A percentile compares a stretch with the other conserved stretches of the same genome.
phyloP scores from a whole-genome alignment of 1,140 invertebrate species.

The Hycleus phaleratus region DNA sequence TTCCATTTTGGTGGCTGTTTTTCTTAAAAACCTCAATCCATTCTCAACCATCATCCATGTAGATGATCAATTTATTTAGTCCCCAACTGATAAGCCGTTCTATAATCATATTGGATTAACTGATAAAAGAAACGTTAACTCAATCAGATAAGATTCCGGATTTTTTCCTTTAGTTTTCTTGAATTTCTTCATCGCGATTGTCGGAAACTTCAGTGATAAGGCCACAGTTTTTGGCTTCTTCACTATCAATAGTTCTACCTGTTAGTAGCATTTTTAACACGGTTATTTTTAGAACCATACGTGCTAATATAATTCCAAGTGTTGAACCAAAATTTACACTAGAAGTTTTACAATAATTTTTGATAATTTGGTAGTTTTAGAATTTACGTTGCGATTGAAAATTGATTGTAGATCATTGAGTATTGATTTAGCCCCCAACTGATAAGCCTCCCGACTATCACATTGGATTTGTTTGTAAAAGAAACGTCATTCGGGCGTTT shows the following conservation, averaged over 20 bases:
- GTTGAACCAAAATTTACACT: conserved; percentile 90
- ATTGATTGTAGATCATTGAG: conserved; percentile 56
- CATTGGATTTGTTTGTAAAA: conserved; percentile 77
- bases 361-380: neutral
- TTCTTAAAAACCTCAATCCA: conserved; percentile 83
- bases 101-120: conserved; percentile 71
- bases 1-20: conserved; percentile 79
- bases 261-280: conserved; percentile 86
- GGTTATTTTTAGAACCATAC: conserved; percentile 66
- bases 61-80: conserved; percentile 71
- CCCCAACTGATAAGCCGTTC: conserved; percentile 65
- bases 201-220: conserved; percentile 76
- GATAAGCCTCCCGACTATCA: conserved; percentile 65
- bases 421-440: conserved; percentile 61
- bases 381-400: conserved; percentile 87
- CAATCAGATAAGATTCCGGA: conserved; percentile 66
- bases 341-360: conserved; percentile 23
- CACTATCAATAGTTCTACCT: conserved; percentile 66
- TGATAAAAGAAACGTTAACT: conserved; percentile 87
- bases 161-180: conserved; percentile 71
- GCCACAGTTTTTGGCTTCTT: conserved; percentile 74
- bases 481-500: too few relatives aligned
- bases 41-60: conserved; percentile 76
- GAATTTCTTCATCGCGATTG: conserved; percentile 62
- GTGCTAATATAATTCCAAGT: conserved; percentile 77